A percentile compares a stretch with the other conserved stretches of the same genome.
Evolutionary conservation across 2,888 invertebrate genomes (phyloP).

Genomic region (Hartigia nigra): DNA sequence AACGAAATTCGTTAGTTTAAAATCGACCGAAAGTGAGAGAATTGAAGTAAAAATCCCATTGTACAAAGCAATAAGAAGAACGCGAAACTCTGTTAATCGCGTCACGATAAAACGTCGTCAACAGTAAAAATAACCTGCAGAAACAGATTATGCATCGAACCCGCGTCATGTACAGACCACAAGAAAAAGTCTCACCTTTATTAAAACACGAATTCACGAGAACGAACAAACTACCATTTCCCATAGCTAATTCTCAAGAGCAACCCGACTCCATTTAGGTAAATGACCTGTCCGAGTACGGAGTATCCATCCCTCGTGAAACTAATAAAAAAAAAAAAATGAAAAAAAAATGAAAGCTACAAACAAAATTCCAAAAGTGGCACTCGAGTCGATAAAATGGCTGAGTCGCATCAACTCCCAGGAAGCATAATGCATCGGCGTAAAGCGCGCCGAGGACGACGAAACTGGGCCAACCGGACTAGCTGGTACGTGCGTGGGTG

Average conservation of each 20-base stretch:
- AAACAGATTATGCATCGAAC: neutral
- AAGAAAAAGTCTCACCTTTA: neutral
- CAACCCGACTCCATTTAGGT: neutral
- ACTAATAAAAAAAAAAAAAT: neutral
- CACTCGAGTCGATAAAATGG: neutral
- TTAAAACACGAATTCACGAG: neutral
- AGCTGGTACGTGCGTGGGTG: constrained; percentile 18
- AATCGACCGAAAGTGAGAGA: neutral
- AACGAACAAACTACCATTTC: neutral
- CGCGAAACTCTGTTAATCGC: neutral
- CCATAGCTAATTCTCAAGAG: neutral
- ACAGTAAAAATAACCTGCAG: neutral
- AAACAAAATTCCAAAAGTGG: neutral
- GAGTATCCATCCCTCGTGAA: neutral
- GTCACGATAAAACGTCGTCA: neutral
- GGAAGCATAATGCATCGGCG: neutral
- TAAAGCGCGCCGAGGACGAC: neutral
- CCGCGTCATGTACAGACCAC: neutral
- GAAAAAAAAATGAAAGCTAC: neutral
- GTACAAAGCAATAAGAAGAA: neutral
- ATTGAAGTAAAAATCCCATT: neutral
- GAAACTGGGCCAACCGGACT: neutral
- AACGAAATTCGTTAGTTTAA: neutral
- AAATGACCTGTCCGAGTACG: neutral
- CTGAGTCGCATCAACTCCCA: neutral